Evolutionary conservation across 2,797 vertebrate genomes (phyloP).

Genomic region (Bothrops alternatus): DNA sequence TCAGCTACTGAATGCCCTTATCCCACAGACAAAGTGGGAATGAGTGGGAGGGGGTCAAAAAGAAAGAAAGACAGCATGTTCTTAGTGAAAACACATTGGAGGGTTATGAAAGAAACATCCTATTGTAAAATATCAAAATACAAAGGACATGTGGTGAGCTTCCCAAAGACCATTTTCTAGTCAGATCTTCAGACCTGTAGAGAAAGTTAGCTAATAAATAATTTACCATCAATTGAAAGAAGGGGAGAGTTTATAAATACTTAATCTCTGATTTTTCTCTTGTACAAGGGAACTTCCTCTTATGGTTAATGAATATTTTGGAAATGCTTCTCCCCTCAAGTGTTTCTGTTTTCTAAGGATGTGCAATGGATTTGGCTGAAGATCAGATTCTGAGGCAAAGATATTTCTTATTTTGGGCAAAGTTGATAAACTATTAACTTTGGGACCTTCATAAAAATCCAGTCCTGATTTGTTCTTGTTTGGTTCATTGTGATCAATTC

Average conservation of each 20-base stretch:
- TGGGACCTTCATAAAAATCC: not conserved
- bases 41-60: not conserved
- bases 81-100: not conserved
- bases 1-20: not conserved
- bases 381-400: not conserved
- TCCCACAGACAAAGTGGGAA: not conserved
- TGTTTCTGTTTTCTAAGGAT: not conserved
- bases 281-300: not conserved
- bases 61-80: not conserved
- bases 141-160: not conserved
- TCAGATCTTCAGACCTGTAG: not conserved
- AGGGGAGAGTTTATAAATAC: not conserved
- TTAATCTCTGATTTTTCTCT: not conserved
- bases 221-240: not conserved
- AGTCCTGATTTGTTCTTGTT: not conserved
- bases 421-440: not conserved
- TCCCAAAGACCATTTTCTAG: not conserved
- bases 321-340: not conserved
- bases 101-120: not conserved
- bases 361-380: not conserved
- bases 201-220: not conserved
- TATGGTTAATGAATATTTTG: not conserved
- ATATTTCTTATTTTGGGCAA: not conserved
- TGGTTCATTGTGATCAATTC: not conserved
- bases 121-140: not conserved